phyloP scores from a whole-genome alignment of 2,888 invertebrate species.

The Gnatocerus cornutus region DNA sequence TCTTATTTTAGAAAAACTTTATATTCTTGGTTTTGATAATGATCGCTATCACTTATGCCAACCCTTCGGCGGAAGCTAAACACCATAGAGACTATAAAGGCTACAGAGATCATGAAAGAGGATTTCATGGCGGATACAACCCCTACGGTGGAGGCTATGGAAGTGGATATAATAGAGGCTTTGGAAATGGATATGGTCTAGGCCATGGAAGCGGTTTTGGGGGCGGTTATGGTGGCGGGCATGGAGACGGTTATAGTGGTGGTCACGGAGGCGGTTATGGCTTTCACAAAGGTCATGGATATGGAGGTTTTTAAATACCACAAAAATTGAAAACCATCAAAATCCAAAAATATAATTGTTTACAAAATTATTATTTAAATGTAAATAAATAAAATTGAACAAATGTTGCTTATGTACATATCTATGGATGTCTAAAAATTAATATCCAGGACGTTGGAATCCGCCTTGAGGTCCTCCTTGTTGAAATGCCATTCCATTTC shows the following conservation, averaged over 20 bases:
- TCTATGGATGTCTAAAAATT: neutral
- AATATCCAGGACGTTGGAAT: constrained; percentile 18
- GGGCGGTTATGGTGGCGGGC: constrained; percentile 39
- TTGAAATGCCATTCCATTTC: constrained; percentile 38
- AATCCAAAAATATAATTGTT: no score
- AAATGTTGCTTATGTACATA: neutral
- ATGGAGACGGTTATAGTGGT: constrained; percentile 43
- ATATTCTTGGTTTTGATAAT: neutral
- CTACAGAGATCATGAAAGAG: no score
- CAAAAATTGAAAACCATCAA: no score
- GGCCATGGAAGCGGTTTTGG: constrained; percentile 35
- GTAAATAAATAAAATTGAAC: neutral
- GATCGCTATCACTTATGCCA: neutral
- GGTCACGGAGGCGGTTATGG: constrained; percentile 39
- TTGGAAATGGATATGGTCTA: constrained; percentile 26
- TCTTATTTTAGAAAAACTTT: neutral
- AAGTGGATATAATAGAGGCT: constrained; percentile 29
- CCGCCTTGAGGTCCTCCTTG: constrained; percentile 30
- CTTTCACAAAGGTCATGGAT: constrained; percentile 39
- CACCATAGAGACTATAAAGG: neutral
- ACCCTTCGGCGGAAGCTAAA: neutral
- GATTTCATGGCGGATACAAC: no score
- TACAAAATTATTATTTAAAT: no score
- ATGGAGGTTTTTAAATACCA: constrained; percentile 7
- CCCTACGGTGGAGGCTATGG: constrained; percentile 13